phyloP scores from a whole-genome alignment of 2,113 vertebrate species.

The Tragulus kanchil region DNA sequence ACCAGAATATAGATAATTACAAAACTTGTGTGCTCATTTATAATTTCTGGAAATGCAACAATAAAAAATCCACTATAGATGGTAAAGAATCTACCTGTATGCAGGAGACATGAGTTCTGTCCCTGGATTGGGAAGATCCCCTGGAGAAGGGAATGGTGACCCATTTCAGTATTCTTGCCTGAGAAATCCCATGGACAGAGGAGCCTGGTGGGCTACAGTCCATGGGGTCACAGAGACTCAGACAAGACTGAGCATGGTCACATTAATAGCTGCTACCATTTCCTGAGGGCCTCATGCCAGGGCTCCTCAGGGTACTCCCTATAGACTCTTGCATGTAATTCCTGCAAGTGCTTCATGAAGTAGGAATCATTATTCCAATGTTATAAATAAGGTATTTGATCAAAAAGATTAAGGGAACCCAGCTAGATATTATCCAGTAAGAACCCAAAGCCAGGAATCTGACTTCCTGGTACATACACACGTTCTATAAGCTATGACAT shows the following conservation, averaged over 20 bases:
- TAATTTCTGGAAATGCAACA: neutral
- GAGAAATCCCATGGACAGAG: neutral
- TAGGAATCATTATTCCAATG: neutral
- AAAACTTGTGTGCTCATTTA: neutral
- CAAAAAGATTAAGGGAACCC: conserved; percentile 6
- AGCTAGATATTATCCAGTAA: neutral
- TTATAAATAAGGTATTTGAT: conserved; percentile 10
- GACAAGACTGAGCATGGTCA: neutral
- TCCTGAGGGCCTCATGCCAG: neutral
- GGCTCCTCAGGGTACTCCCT: neutral
- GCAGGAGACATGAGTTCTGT: too few relatives aligned
- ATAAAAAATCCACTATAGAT: too few relatives aligned
- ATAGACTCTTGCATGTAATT: neutral
- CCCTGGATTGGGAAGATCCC: neutral
- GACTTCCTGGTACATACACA: neutral
- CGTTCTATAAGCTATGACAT: neutral
- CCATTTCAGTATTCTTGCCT: neutral
- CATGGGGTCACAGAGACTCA: neutral
- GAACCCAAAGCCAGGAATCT: neutral
- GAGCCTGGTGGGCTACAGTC: neutral
- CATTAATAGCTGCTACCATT: conserved; percentile 51
- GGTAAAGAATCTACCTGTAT: too few relatives aligned
- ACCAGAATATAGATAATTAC: neutral
- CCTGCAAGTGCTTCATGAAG: neutral
- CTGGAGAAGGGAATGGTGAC: neutral